These are phyloP conservation scores for Rousettus leschenaultii DNA, from an alignment of 2,113 vertebrate genomes.

Conservation along the genomic window DNA sequence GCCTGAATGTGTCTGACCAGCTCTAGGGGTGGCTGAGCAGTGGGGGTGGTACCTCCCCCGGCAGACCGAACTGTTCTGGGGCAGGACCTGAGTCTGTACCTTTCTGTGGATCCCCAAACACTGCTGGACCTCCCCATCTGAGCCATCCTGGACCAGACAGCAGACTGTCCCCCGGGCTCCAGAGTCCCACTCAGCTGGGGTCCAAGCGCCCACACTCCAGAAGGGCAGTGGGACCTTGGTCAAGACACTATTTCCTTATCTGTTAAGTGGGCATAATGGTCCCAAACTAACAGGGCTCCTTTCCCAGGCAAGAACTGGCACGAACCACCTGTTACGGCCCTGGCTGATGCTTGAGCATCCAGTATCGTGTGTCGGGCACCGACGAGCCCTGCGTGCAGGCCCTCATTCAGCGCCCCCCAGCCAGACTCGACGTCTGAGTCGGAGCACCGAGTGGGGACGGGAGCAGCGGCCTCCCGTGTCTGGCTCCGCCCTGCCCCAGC, in stretches of 20 bases:
- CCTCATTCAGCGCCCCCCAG: background rate
- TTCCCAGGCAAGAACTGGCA: background rate
- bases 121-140: background rate
- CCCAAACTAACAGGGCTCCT: background rate
- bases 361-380: fast-evolving
- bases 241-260: background rate
- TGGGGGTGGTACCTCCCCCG: background rate
- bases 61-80: background rate
- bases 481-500: background rate
- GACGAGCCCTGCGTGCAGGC: background rate
- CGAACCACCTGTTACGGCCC: background rate
- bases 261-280: background rate
- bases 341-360: background rate
- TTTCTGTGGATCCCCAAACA: background rate
- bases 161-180: background rate
- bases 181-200: background rate
- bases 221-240: too few species aligned
- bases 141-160: too few species aligned
- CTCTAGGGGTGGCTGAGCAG: background rate
- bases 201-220: background rate
- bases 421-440: background rate
- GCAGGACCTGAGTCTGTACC: background rate
- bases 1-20: background rate
- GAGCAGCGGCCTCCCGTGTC: background rate
- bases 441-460: background rate